Conservation (phyloP, 2,113 vertebrate genomes). For the Pituophis catenifer region DNA sequence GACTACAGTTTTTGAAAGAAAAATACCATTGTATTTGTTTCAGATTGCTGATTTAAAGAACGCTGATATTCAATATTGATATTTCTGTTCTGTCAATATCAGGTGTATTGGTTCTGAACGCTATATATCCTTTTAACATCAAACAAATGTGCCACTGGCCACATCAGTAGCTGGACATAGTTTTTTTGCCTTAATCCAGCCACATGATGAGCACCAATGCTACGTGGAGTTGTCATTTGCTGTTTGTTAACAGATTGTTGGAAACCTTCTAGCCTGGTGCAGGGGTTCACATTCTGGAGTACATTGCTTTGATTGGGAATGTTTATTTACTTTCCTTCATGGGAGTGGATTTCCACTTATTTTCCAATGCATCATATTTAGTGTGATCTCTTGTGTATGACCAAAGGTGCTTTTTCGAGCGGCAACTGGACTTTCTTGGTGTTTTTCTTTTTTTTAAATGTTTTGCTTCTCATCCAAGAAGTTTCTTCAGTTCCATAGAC, state of each 20-base stretch:
- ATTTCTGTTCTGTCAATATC: neutral
- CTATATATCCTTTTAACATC: neutral
- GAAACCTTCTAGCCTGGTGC: neutral
- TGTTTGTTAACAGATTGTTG: neutral
- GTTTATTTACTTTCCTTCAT: neutral
- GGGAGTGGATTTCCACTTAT: neutral
- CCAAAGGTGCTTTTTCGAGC: no score
- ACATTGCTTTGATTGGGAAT: neutral
- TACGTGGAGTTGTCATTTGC: neutral
- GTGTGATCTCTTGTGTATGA: neutral
- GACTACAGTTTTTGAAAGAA: neutral
- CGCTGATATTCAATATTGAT: neutral
- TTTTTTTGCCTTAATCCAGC: neutral
- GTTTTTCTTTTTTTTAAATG: no score
- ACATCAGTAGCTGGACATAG: neutral
- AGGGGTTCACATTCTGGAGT: neutral
- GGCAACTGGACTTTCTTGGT: no score
- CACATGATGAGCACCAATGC: neutral
- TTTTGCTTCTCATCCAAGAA: no score
- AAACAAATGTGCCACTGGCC: neutral
- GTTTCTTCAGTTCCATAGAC: no score
- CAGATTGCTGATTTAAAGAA: neutral
- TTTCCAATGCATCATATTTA: neutral
- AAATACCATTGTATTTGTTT: neutral
- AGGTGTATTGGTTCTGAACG: neutral